phyloP scores from a whole-genome alignment of 2,113 vertebrate species.

The Lucifuga dentata region DNA sequence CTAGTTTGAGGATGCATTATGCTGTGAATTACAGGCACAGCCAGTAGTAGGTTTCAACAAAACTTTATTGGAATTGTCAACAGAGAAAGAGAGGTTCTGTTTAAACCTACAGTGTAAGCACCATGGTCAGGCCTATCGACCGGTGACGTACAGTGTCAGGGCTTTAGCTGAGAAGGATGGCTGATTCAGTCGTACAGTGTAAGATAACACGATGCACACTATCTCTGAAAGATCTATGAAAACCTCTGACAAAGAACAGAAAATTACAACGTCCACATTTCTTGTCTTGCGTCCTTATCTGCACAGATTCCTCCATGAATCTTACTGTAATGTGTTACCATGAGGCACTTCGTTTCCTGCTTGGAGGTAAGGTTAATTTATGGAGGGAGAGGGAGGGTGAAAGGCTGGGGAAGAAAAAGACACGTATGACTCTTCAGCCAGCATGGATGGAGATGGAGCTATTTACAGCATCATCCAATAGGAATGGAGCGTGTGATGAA shows the following conservation, averaged over 20 bases:
- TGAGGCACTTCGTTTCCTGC: constrained; percentile 38
- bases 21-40: no score
- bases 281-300: constrained; percentile 22
- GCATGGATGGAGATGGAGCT: constrained; percentile 63
- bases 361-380: constrained; percentile 67
- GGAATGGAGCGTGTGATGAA: constrained; percentile 49
- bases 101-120: no score
- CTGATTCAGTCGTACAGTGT: no score
- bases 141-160: no score
- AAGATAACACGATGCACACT: no score
- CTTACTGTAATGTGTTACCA: constrained; percentile 27
- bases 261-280: constrained; percentile 1
- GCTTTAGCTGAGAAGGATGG: no score
- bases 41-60: no score
- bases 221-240: no score
- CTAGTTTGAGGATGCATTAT: no score
- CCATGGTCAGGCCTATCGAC: no score
- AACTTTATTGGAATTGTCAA: no score
- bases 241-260: constrained; percentile 3
- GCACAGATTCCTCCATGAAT: constrained; percentile 42
- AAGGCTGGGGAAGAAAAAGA: not conserved
- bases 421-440: constrained; percentile 44
- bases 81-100: no score
- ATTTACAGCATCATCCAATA: constrained; percentile 50
- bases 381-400: constrained; percentile 28